Percentiles rank a stretch among this genome's conserved stretches.
Conservation (phyloP, 2,888 invertebrate genomes). For the Cerastoderma edule region DNA sequence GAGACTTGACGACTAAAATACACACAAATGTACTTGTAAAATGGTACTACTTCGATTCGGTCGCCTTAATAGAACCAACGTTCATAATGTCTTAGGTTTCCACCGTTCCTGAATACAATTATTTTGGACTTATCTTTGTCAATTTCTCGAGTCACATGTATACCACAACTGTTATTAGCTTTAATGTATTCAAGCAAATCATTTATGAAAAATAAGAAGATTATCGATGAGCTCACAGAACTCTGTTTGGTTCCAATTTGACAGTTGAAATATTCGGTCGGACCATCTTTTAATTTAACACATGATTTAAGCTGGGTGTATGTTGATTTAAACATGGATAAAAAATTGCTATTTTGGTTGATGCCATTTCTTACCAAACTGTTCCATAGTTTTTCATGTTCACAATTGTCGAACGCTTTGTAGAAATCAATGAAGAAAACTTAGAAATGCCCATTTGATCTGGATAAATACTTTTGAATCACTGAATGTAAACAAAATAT, state of each 20-base stretch:
- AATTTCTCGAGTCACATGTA: background rate
- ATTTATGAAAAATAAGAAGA: constrained; percentile 24
- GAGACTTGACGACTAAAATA: background rate
- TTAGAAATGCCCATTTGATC: constrained; percentile 7
- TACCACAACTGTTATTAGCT: background rate
- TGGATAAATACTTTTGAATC: constrained; percentile 19
- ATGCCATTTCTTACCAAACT: background rate
- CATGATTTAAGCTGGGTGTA: background rate
- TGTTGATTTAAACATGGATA: background rate
- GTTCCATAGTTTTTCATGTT: constrained; percentile 1
- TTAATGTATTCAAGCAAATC: constrained; percentile 8
- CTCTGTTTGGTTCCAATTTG: constrained; percentile 23
- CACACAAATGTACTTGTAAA: constrained; percentile 14
- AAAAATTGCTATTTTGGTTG: background rate
- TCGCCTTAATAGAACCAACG: constrained; percentile 9
- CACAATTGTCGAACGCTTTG: constrained; percentile 4
- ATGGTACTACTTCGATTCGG: constrained; percentile 8
- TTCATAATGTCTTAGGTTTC: constrained; percentile 10
- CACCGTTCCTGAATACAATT: constrained; percentile 14
- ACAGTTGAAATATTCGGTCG: constrained; percentile 9
- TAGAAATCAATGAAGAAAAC: constrained; percentile 9
- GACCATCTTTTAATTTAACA: background rate
- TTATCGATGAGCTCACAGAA: constrained; percentile 12
- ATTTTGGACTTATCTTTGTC: constrained; percentile 8
- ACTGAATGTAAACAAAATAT: constrained; percentile 10